phyloP scores from a whole-genome alignment of 2,797 vertebrate genomes.

The Lagocephalus sceleratus region DNA sequence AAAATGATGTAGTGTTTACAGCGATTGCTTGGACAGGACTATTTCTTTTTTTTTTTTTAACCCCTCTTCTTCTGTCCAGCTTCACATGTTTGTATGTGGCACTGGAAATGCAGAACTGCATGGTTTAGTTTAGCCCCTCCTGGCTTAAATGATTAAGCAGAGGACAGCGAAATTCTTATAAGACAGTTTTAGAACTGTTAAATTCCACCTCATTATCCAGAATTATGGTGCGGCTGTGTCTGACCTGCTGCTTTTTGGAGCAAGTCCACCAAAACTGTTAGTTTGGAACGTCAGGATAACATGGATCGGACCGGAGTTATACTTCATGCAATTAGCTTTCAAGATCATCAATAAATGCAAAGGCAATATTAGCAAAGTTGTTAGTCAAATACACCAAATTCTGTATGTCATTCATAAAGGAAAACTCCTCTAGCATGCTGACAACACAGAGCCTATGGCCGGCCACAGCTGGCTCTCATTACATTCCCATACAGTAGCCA shows the following conservation, averaged over 20 bases:
- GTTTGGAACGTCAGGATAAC: constrained; percentile 8
- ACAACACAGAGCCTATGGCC: constrained; percentile 58
- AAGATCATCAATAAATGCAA: constrained; percentile 10
- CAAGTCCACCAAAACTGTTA: constrained; percentile 12
- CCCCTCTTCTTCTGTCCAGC: constrained; percentile 53
- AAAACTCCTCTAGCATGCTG: constrained; percentile 51
- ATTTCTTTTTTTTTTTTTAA: constrained; percentile 62
- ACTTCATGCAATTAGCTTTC: constrained; percentile 15
- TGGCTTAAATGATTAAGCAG: constrained; percentile 60
- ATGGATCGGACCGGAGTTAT: constrained; percentile 1
- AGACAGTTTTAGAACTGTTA: constrained; percentile 47
- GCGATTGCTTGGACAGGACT: constrained; percentile 71
- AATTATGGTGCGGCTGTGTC: constrained; percentile 21
- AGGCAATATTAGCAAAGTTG: constrained; percentile 60
- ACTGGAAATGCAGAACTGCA: constrained; percentile 38
- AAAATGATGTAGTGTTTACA: constrained; percentile 76
- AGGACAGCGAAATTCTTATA: constrained; percentile 48
- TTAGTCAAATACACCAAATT: constrained; percentile 64
- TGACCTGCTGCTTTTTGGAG: constrained; percentile 33
- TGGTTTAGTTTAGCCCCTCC: constrained; percentile 51
- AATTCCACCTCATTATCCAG: constrained; percentile 48
- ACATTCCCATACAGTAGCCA: constrained; percentile 84
- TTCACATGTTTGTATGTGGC: constrained; percentile 54
- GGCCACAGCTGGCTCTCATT: constrained; percentile 94
- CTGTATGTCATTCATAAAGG: constrained; percentile 65